Base-by-base conservation (phyloP, 2,888 invertebrate genomes). In the Allolobophora icterica region DNA sequence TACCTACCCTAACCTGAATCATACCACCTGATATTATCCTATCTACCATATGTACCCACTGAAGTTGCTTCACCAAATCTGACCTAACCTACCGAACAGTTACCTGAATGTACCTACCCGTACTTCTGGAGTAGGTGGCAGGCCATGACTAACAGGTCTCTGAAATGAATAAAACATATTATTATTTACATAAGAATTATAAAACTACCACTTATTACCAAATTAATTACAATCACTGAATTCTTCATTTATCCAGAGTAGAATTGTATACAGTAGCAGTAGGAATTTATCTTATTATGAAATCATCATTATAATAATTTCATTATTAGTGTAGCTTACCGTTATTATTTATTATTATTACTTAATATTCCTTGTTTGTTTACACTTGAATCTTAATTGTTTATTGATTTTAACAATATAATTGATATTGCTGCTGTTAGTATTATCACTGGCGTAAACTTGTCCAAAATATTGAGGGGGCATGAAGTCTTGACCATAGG, bases 91-190 rank as follows among this genome's bases (percentile, higher is more conserved):
- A 71, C 30, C 71, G 4, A 71, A n/a, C 30, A 71, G 71, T 71
- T 71, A n/a, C 71, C 71, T n/a, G 71, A 21, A 40, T 21, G 13
- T 87, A 94, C 95, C 95, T 94, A 95, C 95, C 94, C 97, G 98
- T 92, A 98, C 98, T 96, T 99, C 98, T 90, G 99, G 99, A 91
- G 99, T 99, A 89, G 99, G 99, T 87, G 99, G 99, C 92, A 99
- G 96, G 30, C 99, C 99, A 96, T 99, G 99, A 83, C 91, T 92
- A 21, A 91, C 84, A 35, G 92, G 91, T 87, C 91, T 92, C 93
- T 93, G 45, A 40, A 90, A 58, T 84, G 33, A 84, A 87, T 34
- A 35, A 35, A 87, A 34, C 35, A 87, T 35, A 21, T 87, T 87
- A 34, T n/a, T n/a, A n/a, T n/a, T n/a, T 87, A 38, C 87, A 2